Conservation (phyloP, 2,113 vertebrate species). For the Upupa epops region DNA sequence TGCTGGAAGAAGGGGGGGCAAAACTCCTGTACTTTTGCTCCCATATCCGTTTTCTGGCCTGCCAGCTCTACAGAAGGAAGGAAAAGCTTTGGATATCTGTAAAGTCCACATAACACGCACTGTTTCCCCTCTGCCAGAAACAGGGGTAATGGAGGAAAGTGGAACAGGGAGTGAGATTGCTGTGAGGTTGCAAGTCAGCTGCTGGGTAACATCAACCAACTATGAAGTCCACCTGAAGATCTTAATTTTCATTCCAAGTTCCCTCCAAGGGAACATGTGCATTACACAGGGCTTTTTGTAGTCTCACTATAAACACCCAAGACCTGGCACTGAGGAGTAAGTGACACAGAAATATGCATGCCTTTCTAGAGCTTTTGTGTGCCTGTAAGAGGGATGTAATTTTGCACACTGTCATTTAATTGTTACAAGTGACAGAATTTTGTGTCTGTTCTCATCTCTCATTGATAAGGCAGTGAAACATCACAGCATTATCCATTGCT, state of each 20-base stretch:
- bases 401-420: slow-evolving; percentile 27
- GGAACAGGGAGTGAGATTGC: neutral
- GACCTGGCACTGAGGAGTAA: neutral
- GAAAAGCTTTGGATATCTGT: neutral
- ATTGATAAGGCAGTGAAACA: neutral
- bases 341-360: neutral
- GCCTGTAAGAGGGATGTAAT: neutral
- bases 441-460: neutral
- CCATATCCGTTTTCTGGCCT: neutral
- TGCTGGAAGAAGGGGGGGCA: neutral
- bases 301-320: neutral
- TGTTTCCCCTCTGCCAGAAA: neutral
- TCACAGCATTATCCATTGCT: neutral
- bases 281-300: neutral
- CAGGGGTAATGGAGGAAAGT: neutral
- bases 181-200: neutral
- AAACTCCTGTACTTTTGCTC: neutral
- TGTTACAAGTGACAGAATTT: neutral
- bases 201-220: neutral
- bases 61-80: neutral
- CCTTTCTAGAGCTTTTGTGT: slow-evolving; percentile 33
- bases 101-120: neutral
- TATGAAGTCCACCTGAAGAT: neutral
- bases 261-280: neutral
- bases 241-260: neutral